Conservation (phyloP, 92 coral and sea anemone species). For the Phenganax stokvisi region DNA sequence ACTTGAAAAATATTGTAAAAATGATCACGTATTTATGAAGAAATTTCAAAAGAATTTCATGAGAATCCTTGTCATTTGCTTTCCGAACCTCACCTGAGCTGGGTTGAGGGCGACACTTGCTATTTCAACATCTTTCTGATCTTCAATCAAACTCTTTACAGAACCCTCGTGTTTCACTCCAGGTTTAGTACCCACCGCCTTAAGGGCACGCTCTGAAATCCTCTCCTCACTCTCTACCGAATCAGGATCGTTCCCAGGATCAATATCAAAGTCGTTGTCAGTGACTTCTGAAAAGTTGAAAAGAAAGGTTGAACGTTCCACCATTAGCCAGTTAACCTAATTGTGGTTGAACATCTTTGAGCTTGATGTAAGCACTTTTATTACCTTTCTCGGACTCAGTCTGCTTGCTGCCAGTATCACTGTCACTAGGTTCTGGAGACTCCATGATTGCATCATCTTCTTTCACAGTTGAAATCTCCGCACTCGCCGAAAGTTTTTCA, state of each 20-base stretch:
- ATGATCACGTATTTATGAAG: too few species aligned
- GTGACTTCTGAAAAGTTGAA: conserved; percentile 11
- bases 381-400: conserved; percentile 43
- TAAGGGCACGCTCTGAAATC: conserved; percentile 84
- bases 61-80: not conserved
- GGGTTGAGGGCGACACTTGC: conserved; percentile 68
- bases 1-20: too few species aligned
- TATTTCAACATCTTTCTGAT: conserved; percentile 73
- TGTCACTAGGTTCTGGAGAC: conserved; percentile 53
- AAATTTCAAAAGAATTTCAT: too few species aligned
- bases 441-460: conserved; percentile 33
- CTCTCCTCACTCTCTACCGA: conserved; percentile 64
- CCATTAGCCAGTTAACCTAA: too few species aligned
- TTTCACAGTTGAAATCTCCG: not conserved
- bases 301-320: not conserved
- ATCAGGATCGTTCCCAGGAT: conserved; percentile 98
- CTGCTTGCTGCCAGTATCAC: conserved; percentile 51
- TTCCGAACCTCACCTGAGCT: conserved; percentile 57
- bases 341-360: too few species aligned
- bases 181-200: conserved; percentile 78
- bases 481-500: conserved; percentile 1
- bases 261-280: conserved; percentile 57
- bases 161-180: conserved; percentile 89
- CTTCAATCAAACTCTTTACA: conserved; percentile 66
- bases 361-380: not conserved